phyloP scores from a whole-genome alignment of 2,888 invertebrate species.

The Syrista parreyssii region DNA sequence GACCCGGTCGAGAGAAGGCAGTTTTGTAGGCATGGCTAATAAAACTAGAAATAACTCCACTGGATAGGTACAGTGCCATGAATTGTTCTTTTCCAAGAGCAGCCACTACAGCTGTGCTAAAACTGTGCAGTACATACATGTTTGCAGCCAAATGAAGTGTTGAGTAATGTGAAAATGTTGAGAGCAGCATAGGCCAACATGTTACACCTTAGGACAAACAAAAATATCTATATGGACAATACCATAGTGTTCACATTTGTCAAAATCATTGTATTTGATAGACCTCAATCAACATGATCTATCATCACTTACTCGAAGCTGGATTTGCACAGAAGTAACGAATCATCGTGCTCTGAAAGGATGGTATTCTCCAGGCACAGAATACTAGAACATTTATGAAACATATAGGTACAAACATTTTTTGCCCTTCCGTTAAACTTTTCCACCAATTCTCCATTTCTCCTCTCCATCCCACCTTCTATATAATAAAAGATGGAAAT shows the following conservation, averaged over 20 bases:
- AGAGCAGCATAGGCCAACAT: slow-evolving; percentile 90
- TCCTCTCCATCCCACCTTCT: slow-evolving; percentile 54
- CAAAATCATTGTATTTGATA: background rate
- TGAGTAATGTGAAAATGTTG: slow-evolving; percentile 95
- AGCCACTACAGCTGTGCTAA: slow-evolving; percentile 76
- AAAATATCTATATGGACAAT: slow-evolving; percentile 19
- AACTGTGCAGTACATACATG: slow-evolving; percentile 96
- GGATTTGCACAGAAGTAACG: slow-evolving; percentile 89
- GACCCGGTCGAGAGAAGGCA: slow-evolving; percentile 74
- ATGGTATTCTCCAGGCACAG: slow-evolving; percentile 82
- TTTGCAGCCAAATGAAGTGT: slow-evolving; percentile 89
- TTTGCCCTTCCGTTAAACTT: slow-evolving; percentile 77
- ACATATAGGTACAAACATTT: slow-evolving; percentile 83
- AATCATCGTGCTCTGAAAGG: slow-evolving; percentile 79
- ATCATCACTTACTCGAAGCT: slow-evolving; percentile 73
- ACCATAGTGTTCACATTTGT: slow-evolving; percentile 5
- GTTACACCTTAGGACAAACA: slow-evolving; percentile 71
- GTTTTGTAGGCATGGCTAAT: slow-evolving; percentile 86
- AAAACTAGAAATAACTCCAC: slow-evolving; percentile 88
- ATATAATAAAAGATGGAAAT: slow-evolving; percentile 11
- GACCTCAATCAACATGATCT: background rate
- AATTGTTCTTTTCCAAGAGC: slow-evolving; percentile 93
- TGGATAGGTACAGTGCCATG: slow-evolving; percentile 87
- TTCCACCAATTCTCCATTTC: slow-evolving; percentile 76
- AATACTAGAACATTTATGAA: slow-evolving; percentile 84